phyloP scores from a whole-genome alignment of 2,113 vertebrate genomes.

The Sorex araneus region DNA sequence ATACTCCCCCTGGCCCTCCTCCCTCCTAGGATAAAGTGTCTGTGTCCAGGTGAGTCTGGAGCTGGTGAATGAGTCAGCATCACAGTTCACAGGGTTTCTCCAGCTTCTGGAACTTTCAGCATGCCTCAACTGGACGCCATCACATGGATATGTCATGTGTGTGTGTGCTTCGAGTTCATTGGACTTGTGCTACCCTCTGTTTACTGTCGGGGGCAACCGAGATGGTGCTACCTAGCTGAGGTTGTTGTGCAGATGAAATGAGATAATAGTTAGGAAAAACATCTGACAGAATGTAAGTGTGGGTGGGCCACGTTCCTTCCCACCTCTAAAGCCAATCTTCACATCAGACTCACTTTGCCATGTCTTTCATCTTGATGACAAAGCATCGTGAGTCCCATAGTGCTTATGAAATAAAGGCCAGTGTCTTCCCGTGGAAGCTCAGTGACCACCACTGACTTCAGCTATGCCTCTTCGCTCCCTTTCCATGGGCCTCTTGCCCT shows the following conservation, averaged over 20 bases:
- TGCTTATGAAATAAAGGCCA: constrained; percentile 4
- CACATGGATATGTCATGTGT: neutral
- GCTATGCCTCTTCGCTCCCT: neutral
- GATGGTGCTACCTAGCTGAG: neutral
- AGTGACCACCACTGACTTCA: neutral
- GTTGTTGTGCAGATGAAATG: neutral
- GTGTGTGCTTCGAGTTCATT: neutral
- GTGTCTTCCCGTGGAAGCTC: neutral
- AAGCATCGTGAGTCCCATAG: neutral
- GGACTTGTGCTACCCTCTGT: neutral
- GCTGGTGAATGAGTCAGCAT: neutral
- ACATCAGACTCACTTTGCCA: neutral
- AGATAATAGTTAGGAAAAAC: neutral
- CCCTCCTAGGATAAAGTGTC: neutral
- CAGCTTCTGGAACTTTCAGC: neutral
- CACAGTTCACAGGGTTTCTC: neutral
- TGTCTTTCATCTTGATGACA: constrained; percentile 20
- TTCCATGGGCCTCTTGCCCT: rapidly evolving
- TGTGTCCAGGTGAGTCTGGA: too few species aligned
- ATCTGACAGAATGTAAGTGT: neutral
- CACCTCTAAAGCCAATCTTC: neutral
- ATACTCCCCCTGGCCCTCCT: neutral
- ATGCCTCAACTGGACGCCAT: neutral
- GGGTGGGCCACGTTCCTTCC: neutral
- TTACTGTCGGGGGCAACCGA: constrained; percentile 32